phyloP scores from a whole-genome alignment of 2,113 vertebrate genomes.

The Formicarius rufipectus region DNA sequence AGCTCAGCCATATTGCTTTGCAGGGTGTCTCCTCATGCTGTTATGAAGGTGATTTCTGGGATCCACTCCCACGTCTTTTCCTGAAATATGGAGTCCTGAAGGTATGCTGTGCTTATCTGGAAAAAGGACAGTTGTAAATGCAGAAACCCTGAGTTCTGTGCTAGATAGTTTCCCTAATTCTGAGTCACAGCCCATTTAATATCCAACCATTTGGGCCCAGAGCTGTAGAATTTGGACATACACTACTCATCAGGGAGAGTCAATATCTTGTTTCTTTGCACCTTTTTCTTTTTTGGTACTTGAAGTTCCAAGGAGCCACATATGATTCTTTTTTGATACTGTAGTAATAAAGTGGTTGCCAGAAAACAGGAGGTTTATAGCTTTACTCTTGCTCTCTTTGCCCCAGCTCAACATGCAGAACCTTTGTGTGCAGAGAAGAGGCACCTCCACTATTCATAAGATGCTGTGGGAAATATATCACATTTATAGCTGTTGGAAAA shows the following conservation, averaged over 20 bases:
- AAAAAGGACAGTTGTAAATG: not conserved
- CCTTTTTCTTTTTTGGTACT: not conserved
- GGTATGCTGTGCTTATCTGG: not conserved
- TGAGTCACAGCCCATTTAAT: not conserved
- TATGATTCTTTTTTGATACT: not conserved
- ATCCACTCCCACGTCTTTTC: not conserved
- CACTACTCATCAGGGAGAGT: not conserved
- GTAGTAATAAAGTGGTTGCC: not conserved
- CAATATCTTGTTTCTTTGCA: not conserved
- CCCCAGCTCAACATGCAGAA: not conserved
- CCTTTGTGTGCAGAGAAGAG: not conserved
- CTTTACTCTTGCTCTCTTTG: not conserved
- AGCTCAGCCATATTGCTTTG: not conserved
- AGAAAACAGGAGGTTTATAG: not conserved
- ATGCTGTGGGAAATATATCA: conserved; percentile 5
- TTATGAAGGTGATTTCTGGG: not conserved
- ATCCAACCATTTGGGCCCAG: accelerated
- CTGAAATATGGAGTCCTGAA: not conserved
- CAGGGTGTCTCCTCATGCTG: not conserved
- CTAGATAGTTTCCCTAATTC: not conserved
- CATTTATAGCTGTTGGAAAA: not conserved
- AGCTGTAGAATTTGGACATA: not conserved
- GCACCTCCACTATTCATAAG: not conserved
- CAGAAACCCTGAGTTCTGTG: not conserved
- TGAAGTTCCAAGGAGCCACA: not conserved